Conservation (phyloP, 2,888 invertebrate genomes). For the Scrobipalpa costella region DNA sequence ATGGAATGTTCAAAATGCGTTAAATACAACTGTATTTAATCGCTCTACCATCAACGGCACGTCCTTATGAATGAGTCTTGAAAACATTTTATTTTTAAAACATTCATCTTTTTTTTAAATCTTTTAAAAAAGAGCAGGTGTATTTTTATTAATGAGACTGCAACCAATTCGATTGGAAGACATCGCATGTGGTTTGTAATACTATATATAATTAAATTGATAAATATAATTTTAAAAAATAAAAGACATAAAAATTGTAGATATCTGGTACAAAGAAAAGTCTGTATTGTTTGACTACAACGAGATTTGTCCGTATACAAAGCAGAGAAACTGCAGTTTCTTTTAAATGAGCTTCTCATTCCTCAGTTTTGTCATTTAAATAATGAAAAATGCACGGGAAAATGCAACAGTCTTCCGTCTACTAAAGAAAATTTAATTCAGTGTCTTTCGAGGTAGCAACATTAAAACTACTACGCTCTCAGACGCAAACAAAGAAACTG, state of each 20-base stretch:
- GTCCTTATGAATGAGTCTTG: too few species aligned
- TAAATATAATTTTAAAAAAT: neutral
- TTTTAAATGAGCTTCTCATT: conserved; percentile 20
- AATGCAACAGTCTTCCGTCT: conserved; percentile 17
- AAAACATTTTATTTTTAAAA: too few species aligned
- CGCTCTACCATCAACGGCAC: too few species aligned
- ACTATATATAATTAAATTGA: too few species aligned
- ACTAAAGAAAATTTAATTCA: conserved; percentile 17
- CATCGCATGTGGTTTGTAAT: too few species aligned
- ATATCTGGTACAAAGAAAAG: neutral
- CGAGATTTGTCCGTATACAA: conserved; percentile 2
- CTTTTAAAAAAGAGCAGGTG: too few species aligned
- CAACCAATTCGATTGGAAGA: too few species aligned
- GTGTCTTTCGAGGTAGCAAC: conserved; percentile 8
- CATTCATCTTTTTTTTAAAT: too few species aligned
- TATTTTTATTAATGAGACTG: too few species aligned
- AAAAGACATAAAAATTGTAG: neutral
- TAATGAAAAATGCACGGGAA: conserved; percentile 14
- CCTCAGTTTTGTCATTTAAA: conserved; percentile 20
- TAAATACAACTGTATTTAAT: too few species aligned
- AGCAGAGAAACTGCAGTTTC: neutral
- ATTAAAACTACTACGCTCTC: conserved; percentile 9
- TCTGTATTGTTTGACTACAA: neutral
- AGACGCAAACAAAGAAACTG: conserved; percentile 41
- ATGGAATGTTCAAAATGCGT: too few species aligned